Evolutionary conservation across 2,113 vertebrate genomes (phyloP).

Genomic region (Anser cygnoides): DNA sequence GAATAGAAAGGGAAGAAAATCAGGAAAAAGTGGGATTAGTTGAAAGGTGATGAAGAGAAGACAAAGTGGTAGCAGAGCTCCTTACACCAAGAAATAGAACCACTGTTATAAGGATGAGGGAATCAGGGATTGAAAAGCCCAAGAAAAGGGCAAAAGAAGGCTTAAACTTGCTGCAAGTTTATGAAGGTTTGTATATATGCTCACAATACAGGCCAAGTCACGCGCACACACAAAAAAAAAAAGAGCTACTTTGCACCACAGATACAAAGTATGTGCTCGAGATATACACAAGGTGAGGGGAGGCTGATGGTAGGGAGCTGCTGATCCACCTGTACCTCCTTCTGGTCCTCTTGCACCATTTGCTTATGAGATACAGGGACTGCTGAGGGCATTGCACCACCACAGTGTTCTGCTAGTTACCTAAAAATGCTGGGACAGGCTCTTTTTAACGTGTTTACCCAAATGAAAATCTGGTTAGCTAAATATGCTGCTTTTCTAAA

Average conservation of each 20-base stretch:
- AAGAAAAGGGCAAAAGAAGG: background rate
- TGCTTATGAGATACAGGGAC: background rate
- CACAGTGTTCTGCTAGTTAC: background rate
- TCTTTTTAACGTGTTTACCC: background rate
- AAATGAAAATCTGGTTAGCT: background rate
- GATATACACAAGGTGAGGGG: background rate
- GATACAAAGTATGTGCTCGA: background rate
- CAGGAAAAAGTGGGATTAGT: background rate
- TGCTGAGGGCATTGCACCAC: background rate
- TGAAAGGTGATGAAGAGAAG: background rate
- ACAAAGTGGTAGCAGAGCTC: background rate
- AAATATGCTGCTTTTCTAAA: background rate
- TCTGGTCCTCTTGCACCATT: background rate
- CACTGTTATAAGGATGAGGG: background rate
- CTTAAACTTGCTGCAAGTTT: background rate
- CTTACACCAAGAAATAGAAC: background rate
- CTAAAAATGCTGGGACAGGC: background rate
- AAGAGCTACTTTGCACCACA: background rate
- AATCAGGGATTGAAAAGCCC: background rate
- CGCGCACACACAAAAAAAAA: background rate
- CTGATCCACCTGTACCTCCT: background rate
- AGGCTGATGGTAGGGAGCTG: background rate
- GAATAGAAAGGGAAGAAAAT: background rate
- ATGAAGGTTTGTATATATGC: background rate
- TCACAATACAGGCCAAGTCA: background rate